Evolutionary conservation across 2,888 invertebrate species (phyloP).

Genomic region (Drosophila kokeensis): DNA sequence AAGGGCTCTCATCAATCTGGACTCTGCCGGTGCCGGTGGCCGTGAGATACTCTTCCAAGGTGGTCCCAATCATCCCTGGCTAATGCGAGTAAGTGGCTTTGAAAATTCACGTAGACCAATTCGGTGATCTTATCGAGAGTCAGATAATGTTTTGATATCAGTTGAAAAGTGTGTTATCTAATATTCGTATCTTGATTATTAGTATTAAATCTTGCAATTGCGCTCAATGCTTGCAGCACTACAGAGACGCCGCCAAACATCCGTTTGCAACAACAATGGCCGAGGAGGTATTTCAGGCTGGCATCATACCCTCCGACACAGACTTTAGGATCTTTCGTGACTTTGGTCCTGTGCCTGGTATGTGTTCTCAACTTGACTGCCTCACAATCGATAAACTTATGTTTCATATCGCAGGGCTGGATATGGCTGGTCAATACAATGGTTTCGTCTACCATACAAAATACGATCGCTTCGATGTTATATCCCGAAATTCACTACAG

Average conservation of each 20-base stretch:
- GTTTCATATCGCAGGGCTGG: slow-evolving; percentile 86
- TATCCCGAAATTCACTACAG: slow-evolving; percentile 89
- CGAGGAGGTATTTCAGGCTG: slow-evolving; percentile 89
- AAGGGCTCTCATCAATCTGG: slow-evolving; percentile 93
- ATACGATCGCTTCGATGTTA: slow-evolving; percentile 88
- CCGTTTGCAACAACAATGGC: slow-evolving; percentile 87
- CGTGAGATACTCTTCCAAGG: slow-evolving; percentile 95
- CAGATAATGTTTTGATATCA: slow-evolving; percentile 8
- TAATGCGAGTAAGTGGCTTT: slow-evolving; percentile 86
- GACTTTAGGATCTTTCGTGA: slow-evolving; percentile 89
- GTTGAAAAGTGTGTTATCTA: slow-evolving; percentile 21
- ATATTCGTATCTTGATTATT: slow-evolving; percentile 13
- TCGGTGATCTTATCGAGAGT: slow-evolving; percentile 11
- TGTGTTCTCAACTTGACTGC: background rate
- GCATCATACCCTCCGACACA: slow-evolving; percentile 89
- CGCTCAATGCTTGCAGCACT: slow-evolving; percentile 81
- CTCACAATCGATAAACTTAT: background rate
- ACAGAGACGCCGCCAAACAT: slow-evolving; percentile 86
- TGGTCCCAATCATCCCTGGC: slow-evolving; percentile 90
- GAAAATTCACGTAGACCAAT: slow-evolving; percentile 6
- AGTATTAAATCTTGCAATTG: slow-evolving; percentile 4
- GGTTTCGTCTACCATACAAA: slow-evolving; percentile 92
- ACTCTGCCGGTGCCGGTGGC: slow-evolving; percentile 96
- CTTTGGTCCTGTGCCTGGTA: slow-evolving; percentile 88
- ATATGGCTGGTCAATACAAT: slow-evolving; percentile 90